These are phyloP conservation scores for Chromis chromis DNA, from an alignment of 2,797 vertebrate species.

Conservation along the genomic window DNA sequence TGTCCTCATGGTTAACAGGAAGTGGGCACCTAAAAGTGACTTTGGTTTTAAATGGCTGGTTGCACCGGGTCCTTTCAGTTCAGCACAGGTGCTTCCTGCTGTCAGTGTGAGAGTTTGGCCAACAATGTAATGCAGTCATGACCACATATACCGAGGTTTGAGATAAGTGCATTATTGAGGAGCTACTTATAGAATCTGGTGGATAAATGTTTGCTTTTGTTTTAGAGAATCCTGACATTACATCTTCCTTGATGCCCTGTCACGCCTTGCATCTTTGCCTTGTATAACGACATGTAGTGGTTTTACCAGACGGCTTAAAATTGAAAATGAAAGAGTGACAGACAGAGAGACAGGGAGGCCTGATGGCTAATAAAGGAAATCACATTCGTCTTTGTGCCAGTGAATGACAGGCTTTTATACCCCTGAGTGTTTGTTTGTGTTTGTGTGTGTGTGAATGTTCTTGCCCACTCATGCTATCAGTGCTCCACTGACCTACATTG, in stretches of 20 bases:
- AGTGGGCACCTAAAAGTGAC: constrained; percentile 29
- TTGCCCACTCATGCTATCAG: constrained; percentile 29
- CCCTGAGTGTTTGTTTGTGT: not conserved
- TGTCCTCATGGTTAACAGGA: constrained; percentile 40
- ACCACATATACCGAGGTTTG: not conserved
- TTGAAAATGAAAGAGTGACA: constrained; percentile 38
- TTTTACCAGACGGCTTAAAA: constrained; percentile 12
- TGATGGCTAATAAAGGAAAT: constrained; percentile 33
- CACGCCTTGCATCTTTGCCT: not conserved
- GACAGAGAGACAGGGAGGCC: constrained; percentile 17
- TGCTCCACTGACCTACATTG: constrained; percentile 73
- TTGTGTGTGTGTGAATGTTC: not conserved
- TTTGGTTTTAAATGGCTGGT: constrained; percentile 28
- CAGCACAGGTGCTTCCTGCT: constrained; percentile 57
- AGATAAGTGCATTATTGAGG: not conserved
- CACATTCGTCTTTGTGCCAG: constrained; percentile 31
- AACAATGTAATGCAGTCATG: not conserved
- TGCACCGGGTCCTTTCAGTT: constrained; percentile 16
- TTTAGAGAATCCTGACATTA: not conserved
- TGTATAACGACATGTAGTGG: not conserved
- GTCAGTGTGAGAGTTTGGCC: not conserved
- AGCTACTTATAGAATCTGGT: not conserved
- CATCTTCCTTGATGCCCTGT: not conserved
- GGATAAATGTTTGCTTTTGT: not conserved
- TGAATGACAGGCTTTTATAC: constrained; percentile 1